Conservation (phyloP, 35 echinoderm and acorn worm species). For the Holothuria glaberrima region DNA sequence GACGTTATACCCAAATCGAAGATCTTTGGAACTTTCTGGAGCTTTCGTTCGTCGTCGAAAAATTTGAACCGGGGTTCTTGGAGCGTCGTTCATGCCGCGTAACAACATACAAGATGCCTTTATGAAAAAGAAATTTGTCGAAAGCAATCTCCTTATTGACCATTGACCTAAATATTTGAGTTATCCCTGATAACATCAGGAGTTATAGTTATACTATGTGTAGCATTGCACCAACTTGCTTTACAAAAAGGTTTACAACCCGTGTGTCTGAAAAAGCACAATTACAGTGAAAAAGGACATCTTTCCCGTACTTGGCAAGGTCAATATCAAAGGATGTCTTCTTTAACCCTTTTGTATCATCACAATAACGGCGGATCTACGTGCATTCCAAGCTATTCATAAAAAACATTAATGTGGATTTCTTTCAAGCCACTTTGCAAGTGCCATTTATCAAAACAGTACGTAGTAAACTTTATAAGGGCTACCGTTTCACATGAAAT, state of each 20-base stretch:
- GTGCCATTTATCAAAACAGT: neutral
- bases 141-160: no score
- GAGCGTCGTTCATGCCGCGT: no score
- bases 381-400: neutral
- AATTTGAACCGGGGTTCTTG: no score
- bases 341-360: neutral
- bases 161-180: no score
- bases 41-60: no score
- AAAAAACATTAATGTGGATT: neutral
- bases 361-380: neutral
- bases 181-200: no score
- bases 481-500: slow-evolving; percentile 18
- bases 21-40: no score
- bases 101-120: no score
- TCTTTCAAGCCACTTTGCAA: neutral
- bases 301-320: neutral
- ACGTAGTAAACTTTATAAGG: slow-evolving; percentile 9
- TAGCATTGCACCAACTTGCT: neutral
- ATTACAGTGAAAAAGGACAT: neutral
- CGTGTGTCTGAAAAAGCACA: neutral
- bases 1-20: no score
- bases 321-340: neutral
- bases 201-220: neutral
- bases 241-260: neutral
- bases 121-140: no score